Evolutionary conservation across 2,888 invertebrate species (phyloP), one percentile per base, ranked within the genome.

Genomic region (Rhimphoctona megacephalus): DNA sequence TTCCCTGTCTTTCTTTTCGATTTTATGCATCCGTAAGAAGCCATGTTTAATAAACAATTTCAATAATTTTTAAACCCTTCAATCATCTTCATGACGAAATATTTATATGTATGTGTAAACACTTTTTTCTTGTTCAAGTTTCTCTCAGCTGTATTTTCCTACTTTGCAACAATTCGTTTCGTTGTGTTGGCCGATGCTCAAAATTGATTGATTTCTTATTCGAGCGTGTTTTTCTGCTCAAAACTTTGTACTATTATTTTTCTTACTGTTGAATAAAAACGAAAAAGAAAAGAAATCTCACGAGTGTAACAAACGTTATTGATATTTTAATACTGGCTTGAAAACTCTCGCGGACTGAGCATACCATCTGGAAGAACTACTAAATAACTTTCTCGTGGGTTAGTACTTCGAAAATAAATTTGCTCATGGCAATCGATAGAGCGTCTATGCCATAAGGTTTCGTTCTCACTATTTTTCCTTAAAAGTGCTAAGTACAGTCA

Each of bases 21-120:
- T 82, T 69, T n/a, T 85, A 85, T 54, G 82, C 82, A 36, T 77
- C 76, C 64, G 85, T 85, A 54, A 11, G 82, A 19, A n/a, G n/a
- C 6, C 43, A 43, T 14, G 3, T 43, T 43, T 11, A 43, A 7
- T 49, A 17, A 49, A 17, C 8, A 19, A 17, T 49, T 49, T 17
- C 5, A 49, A 5, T 49, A 4, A 5, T 17, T 1, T 49, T 49
- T 6, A 19, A 49, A 19, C 0, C 17, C 17, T 17, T 6, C 17
- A 43, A 43, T 43, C 11, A 43, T 11, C 2, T 43, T 43, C 43
- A 43, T 1, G 6, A 5, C 5, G 33, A 33, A 33, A 33, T n/a
- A n/a, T n/a, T n/a, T n/a, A 33, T 4, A 33, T 33, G 7, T 1
- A 43, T 11, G 9, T 43, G 11, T 43, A 2, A 43, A 1, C 1